Base-by-base conservation (phyloP, 2,797 vertebrate species). In the Calcarius lapponicus region DNA sequence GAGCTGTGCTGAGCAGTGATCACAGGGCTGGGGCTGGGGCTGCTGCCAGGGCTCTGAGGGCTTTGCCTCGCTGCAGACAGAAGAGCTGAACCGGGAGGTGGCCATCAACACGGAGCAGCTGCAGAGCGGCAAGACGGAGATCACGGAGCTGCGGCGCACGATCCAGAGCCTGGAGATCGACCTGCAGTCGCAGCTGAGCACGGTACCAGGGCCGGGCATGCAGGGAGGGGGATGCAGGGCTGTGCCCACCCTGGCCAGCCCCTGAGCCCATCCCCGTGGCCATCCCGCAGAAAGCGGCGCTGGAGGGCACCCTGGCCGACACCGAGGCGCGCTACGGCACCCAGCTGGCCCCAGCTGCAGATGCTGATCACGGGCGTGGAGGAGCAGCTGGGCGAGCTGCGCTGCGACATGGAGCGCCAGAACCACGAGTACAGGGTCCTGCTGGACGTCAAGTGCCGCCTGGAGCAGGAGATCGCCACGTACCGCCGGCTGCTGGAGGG, bases 391-490 rank as follows among this genome's bases (percentile, higher is more conserved):
- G 91, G 24, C 4, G 97, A 98, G 40, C 96, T 98, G 69, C 97
- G 98, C 31, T 96, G 97, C 0, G 98, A 99, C 95, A 97, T 98
- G 97, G 98, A 98, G 96, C 97, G 95, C 5, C 98, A 99, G 97
- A 97, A 97, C 38, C 97, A 98, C 0, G 98, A 97, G 80, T 99
- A 99, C 97, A 97, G 98, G 79, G 88, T 98, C 19, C 54, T 99
- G 79, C 97, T 99, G 70, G 99, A 99, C 3, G 97, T 99, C 71
- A 99, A 99, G 94, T 98, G 98, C 1, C 96, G 98, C 2, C 98
- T 99, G 97, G 99, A 99, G 96, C 98, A 98, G 98, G 99, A 99
- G 97, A 99, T 99, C 15, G 65, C 96, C 88, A 91, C 88, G 48
- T 91, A 91, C 89, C 89, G 84, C 71, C 74, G 74, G 58, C 74